phyloP scores from a whole-genome alignment of 2,888 invertebrate species.

The Chloroclysta siterata region DNA sequence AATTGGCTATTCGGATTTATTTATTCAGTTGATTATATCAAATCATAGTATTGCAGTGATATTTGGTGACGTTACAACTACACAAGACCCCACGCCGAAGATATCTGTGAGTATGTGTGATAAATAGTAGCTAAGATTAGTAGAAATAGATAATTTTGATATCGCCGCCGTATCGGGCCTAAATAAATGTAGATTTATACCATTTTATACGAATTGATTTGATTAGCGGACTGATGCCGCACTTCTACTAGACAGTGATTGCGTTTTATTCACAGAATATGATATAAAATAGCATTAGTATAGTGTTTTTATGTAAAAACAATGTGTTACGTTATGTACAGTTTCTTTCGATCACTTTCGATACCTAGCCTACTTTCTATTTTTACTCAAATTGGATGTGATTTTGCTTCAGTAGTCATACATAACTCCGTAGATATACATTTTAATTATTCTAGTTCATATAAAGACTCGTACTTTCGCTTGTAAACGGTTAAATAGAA shows the following conservation, averaged over 20 bases:
- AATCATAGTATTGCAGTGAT: conserved; percentile 56
- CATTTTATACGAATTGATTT: conserved; percentile 48
- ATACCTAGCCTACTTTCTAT: conserved; percentile 41
- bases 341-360: conserved; percentile 32
- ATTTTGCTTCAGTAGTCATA: not conserved
- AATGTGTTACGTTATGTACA: conserved; percentile 12
- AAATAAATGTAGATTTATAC: conserved; percentile 46
- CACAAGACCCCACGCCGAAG: conserved; percentile 47
- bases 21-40: conserved; percentile 50
- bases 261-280: conserved; percentile 30
- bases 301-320: conserved; percentile 13
- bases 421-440: not conserved
- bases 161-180: conserved; percentile 25
- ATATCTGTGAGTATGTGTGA: conserved; percentile 56
- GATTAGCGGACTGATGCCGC: conserved; percentile 34
- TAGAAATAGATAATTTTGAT: conserved; percentile 31
- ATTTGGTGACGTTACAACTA: conserved; percentile 48
- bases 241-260: conserved; percentile 42
- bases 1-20: conserved; percentile 42
- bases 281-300: conserved; percentile 20
- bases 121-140: conserved; percentile 39
- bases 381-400: conserved; percentile 12
- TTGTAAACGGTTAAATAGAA: too few species aligned
- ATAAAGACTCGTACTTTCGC: too few species aligned
- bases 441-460: too few species aligned